Evolutionary conservation across 2,888 invertebrate species (phyloP).

Genomic region (Chrysolina americana): DNA sequence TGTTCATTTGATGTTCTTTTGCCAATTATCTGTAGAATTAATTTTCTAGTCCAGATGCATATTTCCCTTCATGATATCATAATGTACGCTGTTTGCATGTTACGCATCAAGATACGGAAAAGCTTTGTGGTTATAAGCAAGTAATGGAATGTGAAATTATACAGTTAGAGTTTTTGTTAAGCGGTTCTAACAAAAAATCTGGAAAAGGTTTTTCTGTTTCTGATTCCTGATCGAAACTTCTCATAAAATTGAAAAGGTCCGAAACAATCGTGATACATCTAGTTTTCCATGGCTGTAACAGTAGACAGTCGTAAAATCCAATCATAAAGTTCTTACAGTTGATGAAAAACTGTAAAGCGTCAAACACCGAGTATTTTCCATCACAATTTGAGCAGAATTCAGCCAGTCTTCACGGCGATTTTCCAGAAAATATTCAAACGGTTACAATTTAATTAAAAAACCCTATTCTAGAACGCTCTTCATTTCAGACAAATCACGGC

Average conservation of each 20-base stretch:
- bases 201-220: no score
- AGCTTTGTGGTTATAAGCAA: no score
- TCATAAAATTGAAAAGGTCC: neutral
- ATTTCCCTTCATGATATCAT: no score
- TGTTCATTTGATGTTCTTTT: no score
- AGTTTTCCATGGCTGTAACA: neutral
- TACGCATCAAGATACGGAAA: no score
- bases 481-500: constrained; percentile 27
- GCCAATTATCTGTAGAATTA: no score
- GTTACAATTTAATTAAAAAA: constrained; percentile 28
- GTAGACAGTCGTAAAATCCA: constrained; percentile 20
- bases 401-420: neutral
- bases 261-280: constrained; percentile 11
- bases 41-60: no score
- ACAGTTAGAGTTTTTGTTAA: no score
- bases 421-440: neutral
- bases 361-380: neutral
- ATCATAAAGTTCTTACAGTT: constrained; percentile 26
- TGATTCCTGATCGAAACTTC: neutral
- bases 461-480: constrained; percentile 21
- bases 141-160: no score
- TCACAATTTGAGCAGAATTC: neutral
- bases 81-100: no score
- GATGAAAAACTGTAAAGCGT: constrained; percentile 20
- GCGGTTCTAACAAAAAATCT: no score